phyloP scores from a whole-genome alignment of 2,113 vertebrate species.

The Tamias sibiricus region DNA sequence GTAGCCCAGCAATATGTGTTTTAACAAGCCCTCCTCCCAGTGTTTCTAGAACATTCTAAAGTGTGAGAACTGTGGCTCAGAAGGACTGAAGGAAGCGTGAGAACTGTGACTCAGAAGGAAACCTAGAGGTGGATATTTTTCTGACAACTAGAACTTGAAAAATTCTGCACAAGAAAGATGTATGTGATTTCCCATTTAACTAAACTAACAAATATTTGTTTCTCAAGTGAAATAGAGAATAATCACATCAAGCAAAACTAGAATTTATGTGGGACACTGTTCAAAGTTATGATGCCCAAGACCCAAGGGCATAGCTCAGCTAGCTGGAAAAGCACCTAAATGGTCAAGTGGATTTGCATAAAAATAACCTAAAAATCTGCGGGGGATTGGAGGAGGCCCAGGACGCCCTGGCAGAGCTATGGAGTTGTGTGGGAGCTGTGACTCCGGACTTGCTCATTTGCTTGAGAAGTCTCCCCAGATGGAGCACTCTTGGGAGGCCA shows the following conservation, averaged over 20 bases:
- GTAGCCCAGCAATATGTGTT: no score
- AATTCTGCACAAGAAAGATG: not conserved
- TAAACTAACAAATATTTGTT: not conserved
- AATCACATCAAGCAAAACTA: not conserved
- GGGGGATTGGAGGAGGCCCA: no score
- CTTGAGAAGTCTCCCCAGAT: not conserved
- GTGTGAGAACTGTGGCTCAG: not conserved
- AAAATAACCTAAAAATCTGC: not conserved
- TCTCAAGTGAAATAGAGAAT: not conserved
- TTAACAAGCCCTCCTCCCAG: not conserved
- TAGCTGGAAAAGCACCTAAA: not conserved
- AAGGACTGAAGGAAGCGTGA: not conserved
- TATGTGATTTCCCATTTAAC: not conserved
- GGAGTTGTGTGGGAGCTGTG: rapidly evolving
- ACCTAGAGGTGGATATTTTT: not conserved
- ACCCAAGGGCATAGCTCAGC: not conserved
- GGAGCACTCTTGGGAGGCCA: not conserved
- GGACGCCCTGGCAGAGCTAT: rapidly evolving
- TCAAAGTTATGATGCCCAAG: not conserved
- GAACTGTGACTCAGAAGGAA: not conserved
- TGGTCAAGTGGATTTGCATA: not conserved
- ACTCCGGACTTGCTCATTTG: not conserved
- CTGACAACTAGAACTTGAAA: not conserved
- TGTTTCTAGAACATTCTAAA: not conserved
- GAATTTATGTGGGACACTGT: not conserved